Base-by-base conservation (phyloP, 2,888 invertebrate species). In the Formica aserva region DNA sequence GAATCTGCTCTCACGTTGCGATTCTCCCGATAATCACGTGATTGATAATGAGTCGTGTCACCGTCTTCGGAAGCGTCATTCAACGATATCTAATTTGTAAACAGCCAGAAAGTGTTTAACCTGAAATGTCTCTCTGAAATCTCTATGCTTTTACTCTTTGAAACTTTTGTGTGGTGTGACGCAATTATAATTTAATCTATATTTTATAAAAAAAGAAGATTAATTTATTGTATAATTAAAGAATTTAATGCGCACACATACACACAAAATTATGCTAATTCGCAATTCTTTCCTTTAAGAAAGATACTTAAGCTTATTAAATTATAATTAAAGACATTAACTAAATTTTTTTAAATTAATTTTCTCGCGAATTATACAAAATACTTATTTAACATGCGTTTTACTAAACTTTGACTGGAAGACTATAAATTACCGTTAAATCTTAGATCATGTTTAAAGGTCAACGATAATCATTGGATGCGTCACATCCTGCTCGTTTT, bases 1-100 rank as follows among this genome's bases (percentile, higher is more conserved):
- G 38, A 77, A 26, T 67, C 13, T 69, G 45, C 60, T 78, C 32
- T 22, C 60, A 55, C 66, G 52, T 67, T 65, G 77, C 29, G 29
- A 67, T 67, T 57, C 57, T 35, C 15, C n/a, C 29, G 55, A 67
- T 72, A 60, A 72, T 80, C 74, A 35, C 22, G 45, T 72, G 78
- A 80, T 72, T 80, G 60, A 72, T 72, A 72, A 72, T 60, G 13
- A 60, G 32, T 48, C 35, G 22, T 6, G 57, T 11, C 41, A 13
- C 15, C 32, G 45, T 26, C 35, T 60, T 41, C 13, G 22, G 1
- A 57, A 18, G 18, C 15, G 32, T 77, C 22, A 22, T 29, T 76
- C 38, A 15, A n/a, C 38, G 38, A 32, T n/a, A 69, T 22, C 29
- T 69, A 69, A 77, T 57, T 65, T 35, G 22, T 13, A 52, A 67